Evolutionary conservation across 2,113 vertebrate genomes (phyloP).

Genomic region (Vidua chalybeata): DNA sequence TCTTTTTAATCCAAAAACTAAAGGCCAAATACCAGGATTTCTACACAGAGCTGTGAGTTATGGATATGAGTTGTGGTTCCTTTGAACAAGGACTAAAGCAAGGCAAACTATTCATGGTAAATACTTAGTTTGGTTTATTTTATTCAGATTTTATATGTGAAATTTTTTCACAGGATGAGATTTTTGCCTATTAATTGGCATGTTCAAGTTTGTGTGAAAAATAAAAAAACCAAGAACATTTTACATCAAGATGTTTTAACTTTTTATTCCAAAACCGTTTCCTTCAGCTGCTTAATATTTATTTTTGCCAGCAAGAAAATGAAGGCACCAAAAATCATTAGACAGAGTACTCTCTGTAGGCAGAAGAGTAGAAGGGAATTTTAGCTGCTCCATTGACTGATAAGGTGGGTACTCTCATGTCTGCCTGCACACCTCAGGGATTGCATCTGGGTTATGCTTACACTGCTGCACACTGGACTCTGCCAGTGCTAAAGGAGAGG

Average conservation of each 20-base stretch:
- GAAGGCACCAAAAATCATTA: neutral
- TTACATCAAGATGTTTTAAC: neutral
- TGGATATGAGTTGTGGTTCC: neutral
- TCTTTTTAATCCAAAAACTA: neutral
- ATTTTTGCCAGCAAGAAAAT: neutral
- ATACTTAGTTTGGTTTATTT: neutral
- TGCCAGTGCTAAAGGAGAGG: neutral
- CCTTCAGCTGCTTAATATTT: neutral
- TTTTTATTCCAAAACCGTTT: neutral
- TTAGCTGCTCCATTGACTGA: neutral
- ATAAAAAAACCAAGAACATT: neutral
- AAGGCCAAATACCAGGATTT: neutral
- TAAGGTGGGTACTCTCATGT: neutral
- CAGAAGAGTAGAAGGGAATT: neutral
- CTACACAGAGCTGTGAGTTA: neutral
- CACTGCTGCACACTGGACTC: accelerated
- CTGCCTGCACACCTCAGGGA: neutral
- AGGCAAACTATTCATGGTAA: neutral
- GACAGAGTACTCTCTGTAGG: accelerated
- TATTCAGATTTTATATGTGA: neutral
- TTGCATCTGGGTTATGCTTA: neutral
- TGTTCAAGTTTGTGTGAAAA: neutral
- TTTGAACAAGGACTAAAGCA: neutral
- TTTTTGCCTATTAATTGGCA: neutral
- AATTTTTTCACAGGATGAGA: neutral